Conservation (phyloP, 1,140 invertebrate species). For the Adelges cooleyi region DNA sequence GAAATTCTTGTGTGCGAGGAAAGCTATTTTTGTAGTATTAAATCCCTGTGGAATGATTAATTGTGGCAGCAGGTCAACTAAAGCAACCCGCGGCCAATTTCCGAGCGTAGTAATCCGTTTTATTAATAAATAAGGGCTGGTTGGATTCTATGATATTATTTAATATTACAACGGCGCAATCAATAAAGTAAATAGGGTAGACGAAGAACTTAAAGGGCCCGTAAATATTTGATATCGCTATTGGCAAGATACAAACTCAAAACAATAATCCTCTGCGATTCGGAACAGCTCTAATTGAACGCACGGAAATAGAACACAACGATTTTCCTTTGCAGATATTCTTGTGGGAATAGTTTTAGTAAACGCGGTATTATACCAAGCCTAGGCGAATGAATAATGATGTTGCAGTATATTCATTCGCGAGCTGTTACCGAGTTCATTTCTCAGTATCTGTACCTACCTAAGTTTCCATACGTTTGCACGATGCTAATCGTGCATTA, state of each 20-base stretch:
- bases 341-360: too few relatives aligned
- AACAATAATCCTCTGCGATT: neutral
- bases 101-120: conserved; percentile 2
- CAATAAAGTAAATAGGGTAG: conserved; percentile 9
- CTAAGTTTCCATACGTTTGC: too few relatives aligned
- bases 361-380: too few relatives aligned
- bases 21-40: conserved; percentile 13
- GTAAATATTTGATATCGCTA: conserved; percentile 26
- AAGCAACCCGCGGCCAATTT: neutral
- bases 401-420: too few relatives aligned
- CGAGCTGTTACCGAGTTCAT: too few relatives aligned
- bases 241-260: conserved; percentile 9
- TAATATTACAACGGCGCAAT: neutral
- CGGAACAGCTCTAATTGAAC: neutral
- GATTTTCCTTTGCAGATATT: neutral
- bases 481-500: too few relatives aligned
- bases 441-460: too few relatives aligned
- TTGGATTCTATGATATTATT: neutral
- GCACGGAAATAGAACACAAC: too few relatives aligned
- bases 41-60: neutral
- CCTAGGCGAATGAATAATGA: too few relatives aligned
- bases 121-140: neutral
- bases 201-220: conserved; percentile 3
- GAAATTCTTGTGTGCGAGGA: neutral
- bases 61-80: conserved; percentile 1